Conservation (phyloP, 2,888 invertebrate genomes). For the Oscheius sp. region DNA sequence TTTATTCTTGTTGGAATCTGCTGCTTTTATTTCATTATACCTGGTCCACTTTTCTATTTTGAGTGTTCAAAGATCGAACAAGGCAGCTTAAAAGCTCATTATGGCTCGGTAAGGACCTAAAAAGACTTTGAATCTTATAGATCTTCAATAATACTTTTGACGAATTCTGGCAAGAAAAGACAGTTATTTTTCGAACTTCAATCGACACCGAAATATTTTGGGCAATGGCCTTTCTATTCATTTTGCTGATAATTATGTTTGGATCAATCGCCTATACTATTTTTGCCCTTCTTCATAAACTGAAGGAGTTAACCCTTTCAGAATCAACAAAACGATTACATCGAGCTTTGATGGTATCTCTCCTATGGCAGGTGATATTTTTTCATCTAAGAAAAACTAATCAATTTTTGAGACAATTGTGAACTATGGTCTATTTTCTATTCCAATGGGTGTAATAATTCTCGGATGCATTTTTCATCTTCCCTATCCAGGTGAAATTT, state of each 20-base stretch:
- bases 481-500: slow-evolving; percentile 7
- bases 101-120: neutral
- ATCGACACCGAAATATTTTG: slow-evolving; percentile 17
- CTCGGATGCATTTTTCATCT: slow-evolving; percentile 4
- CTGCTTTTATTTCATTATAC: neutral
- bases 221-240: slow-evolving; percentile 3
- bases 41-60: slow-evolving; percentile 7
- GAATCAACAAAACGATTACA: slow-evolving; percentile 12
- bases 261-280: neutral
- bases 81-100: neutral
- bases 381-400: neutral
- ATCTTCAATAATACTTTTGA: neutral
- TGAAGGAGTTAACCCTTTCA: neutral
- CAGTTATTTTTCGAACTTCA: slow-evolving; percentile 9
- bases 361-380: slow-evolving; percentile 6
- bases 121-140: neutral
- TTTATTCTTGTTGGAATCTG: neutral
- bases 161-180: neutral
- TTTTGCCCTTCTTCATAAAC: neutral
- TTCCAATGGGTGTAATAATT: slow-evolving; percentile 9
- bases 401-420: slow-evolving; percentile 12
- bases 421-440: slow-evolving; percentile 1
- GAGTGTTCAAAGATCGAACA: neutral
- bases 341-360: neutral
- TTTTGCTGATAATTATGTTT: slow-evolving; percentile 10